Percentiles rank a stretch among this genome's conserved stretches.
phyloP scores from a whole-genome alignment of 2,797 vertebrate genomes.

The Buphagus erythrorhynchus region DNA sequence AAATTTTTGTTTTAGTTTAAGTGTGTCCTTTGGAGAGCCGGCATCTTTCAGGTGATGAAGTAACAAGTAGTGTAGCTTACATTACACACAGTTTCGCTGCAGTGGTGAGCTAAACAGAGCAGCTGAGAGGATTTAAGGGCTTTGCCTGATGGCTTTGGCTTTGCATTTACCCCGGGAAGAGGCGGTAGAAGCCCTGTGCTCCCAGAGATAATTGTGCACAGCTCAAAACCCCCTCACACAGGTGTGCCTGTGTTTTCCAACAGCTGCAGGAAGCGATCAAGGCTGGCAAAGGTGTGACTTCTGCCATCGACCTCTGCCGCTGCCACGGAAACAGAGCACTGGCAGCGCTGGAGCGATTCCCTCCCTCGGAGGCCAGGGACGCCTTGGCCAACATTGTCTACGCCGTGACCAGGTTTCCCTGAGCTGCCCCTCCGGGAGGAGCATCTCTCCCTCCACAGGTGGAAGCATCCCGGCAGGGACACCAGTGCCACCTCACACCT shows the following conservation, averaged over 20 bases:
- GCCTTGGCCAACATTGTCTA: constrained; percentile 96
- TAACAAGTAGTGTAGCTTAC: background rate
- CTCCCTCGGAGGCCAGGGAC: constrained; percentile 92
- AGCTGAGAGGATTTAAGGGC: background rate
- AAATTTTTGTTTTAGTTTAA: background rate
- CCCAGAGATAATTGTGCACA: background rate
- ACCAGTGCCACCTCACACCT: rapidly evolving
- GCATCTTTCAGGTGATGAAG: background rate
- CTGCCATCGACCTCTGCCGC: constrained; percentile 93
- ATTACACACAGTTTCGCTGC: background rate
- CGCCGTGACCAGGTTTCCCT: constrained; percentile 89
- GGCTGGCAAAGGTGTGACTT: constrained; percentile 93
- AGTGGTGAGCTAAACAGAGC: background rate
- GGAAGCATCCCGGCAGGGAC: rapidly evolving
- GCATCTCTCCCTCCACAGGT: background rate
- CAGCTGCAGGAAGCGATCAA: constrained; percentile 91
- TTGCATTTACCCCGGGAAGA: background rate
- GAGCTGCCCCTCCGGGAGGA: constrained; percentile 40
- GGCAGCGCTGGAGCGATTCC: constrained; percentile 92
- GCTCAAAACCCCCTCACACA: constrained; percentile 9
- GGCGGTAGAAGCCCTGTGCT: background rate
- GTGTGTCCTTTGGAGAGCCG: background rate
- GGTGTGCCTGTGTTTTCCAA: constrained; percentile 74
- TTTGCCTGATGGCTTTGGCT: background rate
- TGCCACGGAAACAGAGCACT: constrained; percentile 95